These are phyloP conservation scores for Cuculus canorus DNA, from an alignment of 2,797 vertebrate species.

Conservation along the genomic window DNA sequence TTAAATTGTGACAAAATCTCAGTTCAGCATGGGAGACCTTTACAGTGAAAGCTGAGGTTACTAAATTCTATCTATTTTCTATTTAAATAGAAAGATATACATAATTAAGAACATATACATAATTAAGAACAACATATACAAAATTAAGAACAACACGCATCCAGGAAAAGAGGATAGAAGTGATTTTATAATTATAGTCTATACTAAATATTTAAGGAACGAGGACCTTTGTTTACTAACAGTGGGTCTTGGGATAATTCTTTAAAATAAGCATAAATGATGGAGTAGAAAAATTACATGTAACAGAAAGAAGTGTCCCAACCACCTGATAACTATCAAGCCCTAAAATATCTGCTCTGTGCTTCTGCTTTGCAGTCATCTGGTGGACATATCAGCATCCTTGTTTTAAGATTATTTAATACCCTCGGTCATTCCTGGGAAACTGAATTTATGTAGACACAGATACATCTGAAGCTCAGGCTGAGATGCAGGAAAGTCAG, in stretches of 20 bases:
- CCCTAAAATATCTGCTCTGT: background rate
- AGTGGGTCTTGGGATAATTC: background rate
- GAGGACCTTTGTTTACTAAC: background rate
- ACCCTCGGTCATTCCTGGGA: background rate
- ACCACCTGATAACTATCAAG: background rate
- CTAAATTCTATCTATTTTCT: too few relatives aligned
- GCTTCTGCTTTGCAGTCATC: background rate
- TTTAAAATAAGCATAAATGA: background rate
- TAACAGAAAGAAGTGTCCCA: background rate
- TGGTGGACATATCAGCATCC: background rate
- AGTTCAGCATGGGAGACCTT: too few relatives aligned
- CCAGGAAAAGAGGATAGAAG: too few relatives aligned
- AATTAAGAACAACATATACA: too few relatives aligned
- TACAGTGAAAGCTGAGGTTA: too few relatives aligned
- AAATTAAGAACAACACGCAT: too few relatives aligned
- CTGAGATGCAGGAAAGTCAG: background rate
- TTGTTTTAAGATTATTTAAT: background rate
- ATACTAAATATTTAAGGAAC: background rate
- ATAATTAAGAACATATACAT: too few relatives aligned
- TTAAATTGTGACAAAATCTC: too few relatives aligned
- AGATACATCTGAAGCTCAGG: background rate
- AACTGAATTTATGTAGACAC: background rate
- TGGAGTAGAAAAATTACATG: background rate
- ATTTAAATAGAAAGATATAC: too few relatives aligned
- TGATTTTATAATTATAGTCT: too few relatives aligned